phyloP scores from a whole-genome alignment of 2,113 vertebrate species.

The Lipophrys pholis region DNA sequence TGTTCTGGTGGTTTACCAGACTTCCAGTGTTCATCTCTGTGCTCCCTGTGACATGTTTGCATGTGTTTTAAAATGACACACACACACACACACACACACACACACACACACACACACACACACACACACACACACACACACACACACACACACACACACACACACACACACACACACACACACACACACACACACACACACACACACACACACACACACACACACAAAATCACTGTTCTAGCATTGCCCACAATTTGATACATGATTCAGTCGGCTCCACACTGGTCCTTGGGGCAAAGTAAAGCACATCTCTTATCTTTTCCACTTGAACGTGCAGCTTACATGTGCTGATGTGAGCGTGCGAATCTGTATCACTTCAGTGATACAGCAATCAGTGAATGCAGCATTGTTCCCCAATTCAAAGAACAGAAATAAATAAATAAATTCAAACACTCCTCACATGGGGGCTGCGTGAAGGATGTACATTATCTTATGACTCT shows the following conservation, averaged over 20 bases:
- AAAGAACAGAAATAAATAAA: background rate
- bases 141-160: background rate
- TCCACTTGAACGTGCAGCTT: slow-evolving; percentile 8
- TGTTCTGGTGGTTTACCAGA: slow-evolving; percentile 7
- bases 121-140: too few species aligned
- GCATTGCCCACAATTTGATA: slow-evolving; percentile 25
- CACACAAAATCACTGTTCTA: background rate
- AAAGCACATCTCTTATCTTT: slow-evolving; percentile 6
- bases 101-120: too few species aligned
- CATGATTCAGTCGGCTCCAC: slow-evolving; percentile 11
- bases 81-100: slow-evolving; percentile 4
- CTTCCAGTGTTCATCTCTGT: slow-evolving; percentile 5
- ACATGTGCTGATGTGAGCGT: slow-evolving; percentile 11
- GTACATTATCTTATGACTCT: slow-evolving; percentile 50
- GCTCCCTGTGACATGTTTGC: slow-evolving; percentile 24
- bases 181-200: too few species aligned
- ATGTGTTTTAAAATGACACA: slow-evolving; percentile 33
- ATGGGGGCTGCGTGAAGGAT: slow-evolving; percentile 28
- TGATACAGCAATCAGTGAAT: background rate
- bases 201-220: too few species aligned
- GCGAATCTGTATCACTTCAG: background rate
- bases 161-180: slow-evolving; percentile 3
- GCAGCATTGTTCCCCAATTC: background rate
- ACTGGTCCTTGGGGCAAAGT: background rate
- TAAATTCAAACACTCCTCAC: slow-evolving; percentile 7